Conservation (phyloP, 2,113 vertebrate species). For the Atrichornis clamosus region DNA sequence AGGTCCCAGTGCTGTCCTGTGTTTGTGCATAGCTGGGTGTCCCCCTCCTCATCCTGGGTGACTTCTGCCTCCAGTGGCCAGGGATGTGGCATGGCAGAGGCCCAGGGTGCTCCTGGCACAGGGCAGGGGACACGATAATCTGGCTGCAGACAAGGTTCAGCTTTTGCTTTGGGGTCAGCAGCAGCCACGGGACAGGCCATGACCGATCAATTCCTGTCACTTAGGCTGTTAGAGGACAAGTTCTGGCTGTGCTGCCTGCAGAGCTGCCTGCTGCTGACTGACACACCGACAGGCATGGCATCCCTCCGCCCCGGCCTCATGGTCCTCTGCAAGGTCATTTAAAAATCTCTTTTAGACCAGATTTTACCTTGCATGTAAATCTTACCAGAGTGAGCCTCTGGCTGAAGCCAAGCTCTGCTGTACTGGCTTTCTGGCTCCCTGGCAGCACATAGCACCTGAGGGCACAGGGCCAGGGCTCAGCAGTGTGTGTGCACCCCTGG, state of each 20-base stretch:
- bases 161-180: not conserved
- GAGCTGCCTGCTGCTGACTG: not conserved
- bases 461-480: not conserved
- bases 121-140: not conserved
- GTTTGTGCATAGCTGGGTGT: fast-evolving
- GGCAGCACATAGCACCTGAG: not conserved
- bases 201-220: not conserved
- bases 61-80: not conserved
- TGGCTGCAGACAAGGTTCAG: not conserved
- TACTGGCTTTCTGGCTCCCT: not conserved
- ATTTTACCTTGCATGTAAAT: not conserved
- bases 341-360: not conserved
- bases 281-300: fast-evolving
- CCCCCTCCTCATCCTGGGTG: not conserved
- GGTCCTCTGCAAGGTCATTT: fast-evolving
- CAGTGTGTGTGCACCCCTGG: not conserved
- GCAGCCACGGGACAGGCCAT: not conserved
- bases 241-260: not conserved
- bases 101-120: not conserved
- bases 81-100: not conserved
- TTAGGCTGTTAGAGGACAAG: not conserved
- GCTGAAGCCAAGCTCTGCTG: not conserved
- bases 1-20: not conserved
- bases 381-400: not conserved
- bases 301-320: fast-evolving